phyloP scores from a whole-genome alignment of 92 coral and sea anemone genomes.

The Plumapathes pennacea region DNA sequence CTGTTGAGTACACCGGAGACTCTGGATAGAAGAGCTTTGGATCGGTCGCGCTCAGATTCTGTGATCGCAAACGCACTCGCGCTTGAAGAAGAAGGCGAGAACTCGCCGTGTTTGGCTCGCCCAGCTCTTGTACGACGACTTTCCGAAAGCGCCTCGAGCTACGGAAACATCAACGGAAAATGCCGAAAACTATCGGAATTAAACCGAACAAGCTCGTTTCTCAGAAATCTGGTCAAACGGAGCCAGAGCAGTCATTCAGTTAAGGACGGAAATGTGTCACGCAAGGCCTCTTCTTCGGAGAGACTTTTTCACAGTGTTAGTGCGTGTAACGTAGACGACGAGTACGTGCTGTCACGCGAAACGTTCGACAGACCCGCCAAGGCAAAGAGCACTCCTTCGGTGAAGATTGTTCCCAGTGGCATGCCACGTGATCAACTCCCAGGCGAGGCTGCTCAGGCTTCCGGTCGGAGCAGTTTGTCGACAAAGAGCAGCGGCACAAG shows the following conservation, averaged over 20 bases:
- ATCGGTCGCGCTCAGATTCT: slow-evolving; percentile 82
- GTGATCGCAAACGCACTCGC: slow-evolving; percentile 66
- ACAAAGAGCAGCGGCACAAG: neutral
- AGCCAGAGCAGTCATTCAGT: slow-evolving; percentile 85
- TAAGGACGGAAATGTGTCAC: slow-evolving; percentile 70
- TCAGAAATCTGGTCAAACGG: slow-evolving; percentile 69
- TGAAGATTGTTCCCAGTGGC: slow-evolving; percentile 23
- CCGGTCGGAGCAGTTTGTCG: too few relatives aligned
- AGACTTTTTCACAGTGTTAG: slow-evolving; percentile 66
- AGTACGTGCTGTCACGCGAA: slow-evolving; percentile 8
- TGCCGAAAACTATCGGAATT: slow-evolving; percentile 68
- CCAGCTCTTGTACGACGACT: slow-evolving; percentile 68
- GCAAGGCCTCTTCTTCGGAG: slow-evolving; percentile 54
- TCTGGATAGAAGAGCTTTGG: slow-evolving; percentile 25
- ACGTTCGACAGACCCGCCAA: slow-evolving; percentile 22
- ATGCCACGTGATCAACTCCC: slow-evolving; percentile 14
- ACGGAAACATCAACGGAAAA: slow-evolving; percentile 33
- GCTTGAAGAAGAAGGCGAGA: slow-evolving; percentile 44
- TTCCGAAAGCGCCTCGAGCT: slow-evolving; percentile 69
- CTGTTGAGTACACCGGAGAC: slow-evolving; percentile 48
- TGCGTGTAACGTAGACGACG: slow-evolving; percentile 37
- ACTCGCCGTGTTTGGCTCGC: slow-evolving; percentile 42
- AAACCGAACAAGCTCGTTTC: slow-evolving; percentile 51
- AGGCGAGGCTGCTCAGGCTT: too few relatives aligned
- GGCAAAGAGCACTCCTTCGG: slow-evolving; percentile 46